These are phyloP conservation scores for Pipistrellus pygmaeus DNA, from an alignment of 2,797 vertebrate genomes.

Conservation along the genomic window DNA sequence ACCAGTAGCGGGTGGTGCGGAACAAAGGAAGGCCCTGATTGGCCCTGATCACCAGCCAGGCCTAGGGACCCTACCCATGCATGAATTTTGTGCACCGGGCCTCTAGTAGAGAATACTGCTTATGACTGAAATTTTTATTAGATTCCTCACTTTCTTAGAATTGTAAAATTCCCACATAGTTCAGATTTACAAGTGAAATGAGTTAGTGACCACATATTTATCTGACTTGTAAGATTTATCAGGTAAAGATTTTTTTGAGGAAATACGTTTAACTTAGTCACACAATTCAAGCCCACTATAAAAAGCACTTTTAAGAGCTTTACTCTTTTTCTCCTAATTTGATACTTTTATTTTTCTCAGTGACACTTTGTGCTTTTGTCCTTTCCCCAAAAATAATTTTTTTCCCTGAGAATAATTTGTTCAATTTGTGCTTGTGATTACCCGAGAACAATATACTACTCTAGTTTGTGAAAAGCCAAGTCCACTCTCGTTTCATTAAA, in stretches of 20 bases:
- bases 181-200: neutral
- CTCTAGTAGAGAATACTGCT: neutral
- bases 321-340: neutral
- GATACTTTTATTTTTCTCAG: conserved; percentile 16
- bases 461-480: neutral
- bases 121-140: conserved; percentile 7
- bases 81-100: too few species aligned
- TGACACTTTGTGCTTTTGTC: neutral
- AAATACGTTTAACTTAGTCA: neutral
- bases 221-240: neutral
- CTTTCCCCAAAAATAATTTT: neutral
- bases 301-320: neutral
- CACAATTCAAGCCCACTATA: neutral
- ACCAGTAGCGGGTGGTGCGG: too few species aligned
- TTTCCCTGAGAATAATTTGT: neutral
- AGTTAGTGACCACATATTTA: neutral
- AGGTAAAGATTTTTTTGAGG: conserved; percentile 32
- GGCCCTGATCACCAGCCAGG: too few species aligned
- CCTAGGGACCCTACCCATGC: too few species aligned
- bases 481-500: neutral
- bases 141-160: neutral
- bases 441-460: neutral
- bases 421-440: neutral
- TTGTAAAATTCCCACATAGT: neutral
- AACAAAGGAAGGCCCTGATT: too few species aligned